Evolutionary conservation across 2,113 vertebrate genomes (phyloP).

Genomic region (Suncus etruscus): DNA sequence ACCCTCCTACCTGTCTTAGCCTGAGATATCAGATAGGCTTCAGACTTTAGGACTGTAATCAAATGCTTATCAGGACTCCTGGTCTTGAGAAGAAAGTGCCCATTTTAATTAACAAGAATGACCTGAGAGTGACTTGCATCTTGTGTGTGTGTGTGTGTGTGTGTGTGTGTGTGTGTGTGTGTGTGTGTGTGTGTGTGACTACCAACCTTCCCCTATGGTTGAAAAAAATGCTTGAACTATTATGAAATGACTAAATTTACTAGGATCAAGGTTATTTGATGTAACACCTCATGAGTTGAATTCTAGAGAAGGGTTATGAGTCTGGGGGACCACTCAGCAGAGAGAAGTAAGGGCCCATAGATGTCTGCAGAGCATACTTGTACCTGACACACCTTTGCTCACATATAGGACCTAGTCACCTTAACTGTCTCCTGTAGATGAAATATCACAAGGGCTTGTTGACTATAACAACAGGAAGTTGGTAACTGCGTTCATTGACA

Average conservation of each 20-base stretch:
- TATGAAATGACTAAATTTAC: neutral
- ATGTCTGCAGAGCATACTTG: neutral
- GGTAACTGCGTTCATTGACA: neutral
- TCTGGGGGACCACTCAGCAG: neutral
- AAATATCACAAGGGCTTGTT: neutral
- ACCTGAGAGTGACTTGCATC: too few species aligned
- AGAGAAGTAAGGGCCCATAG: neutral
- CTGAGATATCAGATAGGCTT: neutral
- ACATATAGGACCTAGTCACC: accelerated
- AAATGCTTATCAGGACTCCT: neutral
- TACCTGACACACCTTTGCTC: neutral
- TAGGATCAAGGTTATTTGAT: neutral
- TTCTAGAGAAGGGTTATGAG: neutral
- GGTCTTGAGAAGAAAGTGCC: neutral
- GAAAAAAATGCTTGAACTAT: neutral
- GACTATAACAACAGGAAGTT: neutral
- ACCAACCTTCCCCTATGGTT: neutral
- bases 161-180: too few species aligned
- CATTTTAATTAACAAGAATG: neutral
- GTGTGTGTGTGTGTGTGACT: neutral
- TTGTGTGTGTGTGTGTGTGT: too few species aligned
- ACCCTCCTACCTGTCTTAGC: neutral
- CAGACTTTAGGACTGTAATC: neutral
- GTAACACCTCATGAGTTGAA: accelerated
- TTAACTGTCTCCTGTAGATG: neutral